phyloP scores from a whole-genome alignment of 2,888 invertebrate species.

The Camptogramma bilineatum region DNA sequence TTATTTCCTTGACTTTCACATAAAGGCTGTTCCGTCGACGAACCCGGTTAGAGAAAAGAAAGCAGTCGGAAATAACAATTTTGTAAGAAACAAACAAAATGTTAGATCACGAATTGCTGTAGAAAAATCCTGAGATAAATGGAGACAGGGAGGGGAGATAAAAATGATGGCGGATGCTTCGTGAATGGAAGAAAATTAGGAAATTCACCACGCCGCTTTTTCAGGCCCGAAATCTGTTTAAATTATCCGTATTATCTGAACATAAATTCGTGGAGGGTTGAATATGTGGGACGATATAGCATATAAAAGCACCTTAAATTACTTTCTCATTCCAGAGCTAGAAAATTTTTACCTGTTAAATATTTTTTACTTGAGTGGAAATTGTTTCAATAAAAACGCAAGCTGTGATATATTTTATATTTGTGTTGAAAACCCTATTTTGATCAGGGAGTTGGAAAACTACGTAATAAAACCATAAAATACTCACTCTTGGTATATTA shows the following conservation, averaged over 20 bases:
- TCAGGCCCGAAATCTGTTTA: constrained; percentile 68
- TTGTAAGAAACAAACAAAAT: constrained; percentile 82
- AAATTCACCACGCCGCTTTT: constrained; percentile 77
- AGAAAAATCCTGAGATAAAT: constrained; percentile 78
- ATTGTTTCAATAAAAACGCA: not conserved
- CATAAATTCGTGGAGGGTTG: constrained; percentile 53
- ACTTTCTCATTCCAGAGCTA: constrained; percentile 11
- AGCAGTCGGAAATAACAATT: constrained; percentile 83
- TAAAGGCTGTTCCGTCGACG: constrained; percentile 71
- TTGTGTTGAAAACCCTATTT: too few species aligned
- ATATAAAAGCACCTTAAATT: constrained; percentile 18
- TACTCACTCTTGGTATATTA: too few species aligned
- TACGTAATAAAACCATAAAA: too few species aligned
- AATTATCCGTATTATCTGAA: constrained; percentile 71
- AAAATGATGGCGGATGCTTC: constrained; percentile 82
- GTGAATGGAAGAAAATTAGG: constrained; percentile 82
- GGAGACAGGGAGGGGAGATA: constrained; percentile 80
- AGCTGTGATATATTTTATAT: not conserved
- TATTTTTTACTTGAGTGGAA: not conserved
- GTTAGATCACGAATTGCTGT: constrained; percentile 76
- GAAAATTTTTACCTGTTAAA: constrained; percentile 1
- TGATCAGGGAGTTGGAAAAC: too few species aligned
- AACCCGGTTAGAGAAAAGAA: constrained; percentile 79
- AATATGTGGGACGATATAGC: constrained; percentile 37
- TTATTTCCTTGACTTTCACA: constrained; percentile 79